A percentile compares a stretch with the other conserved stretches of the same genome.
Evolutionary conservation across 2,797 vertebrate genomes (phyloP).

Genomic region (Squalus acanthias): DNA sequence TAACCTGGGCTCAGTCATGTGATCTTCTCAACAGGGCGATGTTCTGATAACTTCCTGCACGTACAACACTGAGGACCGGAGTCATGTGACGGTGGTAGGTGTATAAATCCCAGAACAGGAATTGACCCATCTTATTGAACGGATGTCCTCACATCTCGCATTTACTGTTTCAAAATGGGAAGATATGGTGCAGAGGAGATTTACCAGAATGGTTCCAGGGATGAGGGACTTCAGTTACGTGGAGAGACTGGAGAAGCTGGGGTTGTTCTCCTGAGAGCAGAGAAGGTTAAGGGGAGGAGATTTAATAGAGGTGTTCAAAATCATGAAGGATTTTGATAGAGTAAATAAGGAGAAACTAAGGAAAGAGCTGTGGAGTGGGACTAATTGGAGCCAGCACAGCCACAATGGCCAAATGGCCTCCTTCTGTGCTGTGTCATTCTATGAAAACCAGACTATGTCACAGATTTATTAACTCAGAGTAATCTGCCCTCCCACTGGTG

Average conservation of each 20-base stretch:
- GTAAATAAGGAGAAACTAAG: neutral
- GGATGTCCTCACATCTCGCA: no score
- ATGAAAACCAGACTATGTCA: neutral
- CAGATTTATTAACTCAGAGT: neutral
- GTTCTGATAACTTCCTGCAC: slow-evolving; percentile 80
- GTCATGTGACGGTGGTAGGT: slow-evolving; percentile 71
- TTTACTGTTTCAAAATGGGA: neutral
- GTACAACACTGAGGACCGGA: slow-evolving; percentile 75
- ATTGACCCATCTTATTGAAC: neutral
- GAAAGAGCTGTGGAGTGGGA: neutral
- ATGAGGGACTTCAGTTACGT: neutral
- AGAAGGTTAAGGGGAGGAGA: neutral
- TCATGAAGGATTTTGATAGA: neutral
- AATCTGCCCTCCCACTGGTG: neutral
- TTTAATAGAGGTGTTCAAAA: neutral
- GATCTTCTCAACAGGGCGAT: slow-evolving; percentile 64
- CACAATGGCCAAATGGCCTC: neutral
- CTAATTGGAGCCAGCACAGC: neutral
- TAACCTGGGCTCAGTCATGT: neutral
- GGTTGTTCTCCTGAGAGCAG: neutral
- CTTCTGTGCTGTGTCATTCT: neutral
- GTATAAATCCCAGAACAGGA: neutral
- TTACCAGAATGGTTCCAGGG: neutral
- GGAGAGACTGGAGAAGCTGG: neutral
- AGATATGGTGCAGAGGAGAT: neutral